These are phyloP conservation scores for Phylloscopus trochiloides DNA, from an alignment of 2,113 vertebrate species.

Conservation along the genomic window DNA sequence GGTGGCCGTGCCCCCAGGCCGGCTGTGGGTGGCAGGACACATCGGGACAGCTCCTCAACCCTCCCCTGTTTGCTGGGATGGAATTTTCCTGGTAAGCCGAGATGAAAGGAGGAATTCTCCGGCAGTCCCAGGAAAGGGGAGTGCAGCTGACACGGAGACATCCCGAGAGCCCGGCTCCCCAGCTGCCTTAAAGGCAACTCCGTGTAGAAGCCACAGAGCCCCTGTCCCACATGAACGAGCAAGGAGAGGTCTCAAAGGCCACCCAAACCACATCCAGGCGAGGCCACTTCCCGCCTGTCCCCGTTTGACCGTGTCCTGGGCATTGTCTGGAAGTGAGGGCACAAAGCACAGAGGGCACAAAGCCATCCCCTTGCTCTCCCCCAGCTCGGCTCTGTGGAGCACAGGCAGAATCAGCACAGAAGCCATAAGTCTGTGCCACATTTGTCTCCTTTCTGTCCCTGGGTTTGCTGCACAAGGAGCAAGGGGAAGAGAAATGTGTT, in stretches of 20 bases:
- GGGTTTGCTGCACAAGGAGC: neutral
- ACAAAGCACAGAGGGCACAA: neutral
- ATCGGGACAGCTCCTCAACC: neutral
- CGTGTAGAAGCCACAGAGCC: neutral
- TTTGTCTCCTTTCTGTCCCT: slow-evolving; percentile 21
- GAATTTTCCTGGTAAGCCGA: neutral
- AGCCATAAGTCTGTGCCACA: neutral
- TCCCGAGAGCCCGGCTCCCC: neutral
- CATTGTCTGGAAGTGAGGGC: neutral
- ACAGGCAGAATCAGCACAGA: neutral
- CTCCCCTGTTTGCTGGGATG: neutral
- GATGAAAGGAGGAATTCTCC: neutral
- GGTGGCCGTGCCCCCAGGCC: neutral
- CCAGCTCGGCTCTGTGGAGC: neutral
- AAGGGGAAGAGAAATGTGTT: slow-evolving; percentile 19
- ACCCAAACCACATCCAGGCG: neutral
- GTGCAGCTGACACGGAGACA: neutral
- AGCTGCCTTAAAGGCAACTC: neutral
- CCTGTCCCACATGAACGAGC: neutral
- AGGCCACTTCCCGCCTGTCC: neutral
- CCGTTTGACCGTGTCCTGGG: neutral
- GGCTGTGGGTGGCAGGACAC: neutral
- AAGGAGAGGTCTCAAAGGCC: neutral
- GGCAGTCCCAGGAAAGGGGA: neutral
- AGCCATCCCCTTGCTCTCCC: neutral